phyloP scores from a whole-genome alignment of 1,140 invertebrate species.

The Drosophila parabipectinata region DNA sequence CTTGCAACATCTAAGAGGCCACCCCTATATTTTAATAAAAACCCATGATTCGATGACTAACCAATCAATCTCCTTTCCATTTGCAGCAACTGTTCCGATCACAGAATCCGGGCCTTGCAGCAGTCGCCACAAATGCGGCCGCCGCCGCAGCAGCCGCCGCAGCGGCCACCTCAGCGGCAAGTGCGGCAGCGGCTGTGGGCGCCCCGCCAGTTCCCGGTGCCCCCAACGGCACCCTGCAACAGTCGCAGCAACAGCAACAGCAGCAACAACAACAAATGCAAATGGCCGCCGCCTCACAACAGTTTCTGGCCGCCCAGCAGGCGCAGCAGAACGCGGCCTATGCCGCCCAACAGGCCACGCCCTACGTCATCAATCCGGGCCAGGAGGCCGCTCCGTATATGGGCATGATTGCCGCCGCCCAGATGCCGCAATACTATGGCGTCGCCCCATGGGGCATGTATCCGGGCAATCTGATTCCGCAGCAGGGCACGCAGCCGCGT shows the following conservation, averaged over 20 bases:
- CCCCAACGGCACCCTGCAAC: slow-evolving; percentile 85
- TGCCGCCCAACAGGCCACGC: slow-evolving; percentile 88
- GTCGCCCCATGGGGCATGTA: slow-evolving; percentile 93
- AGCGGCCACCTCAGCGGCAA: slow-evolving; percentile 88
- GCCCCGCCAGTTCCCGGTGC: slow-evolving; percentile 84
- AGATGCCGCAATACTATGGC: slow-evolving; percentile 92
- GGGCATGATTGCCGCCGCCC: slow-evolving; percentile 87
- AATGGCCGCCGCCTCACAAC: slow-evolving; percentile 86
- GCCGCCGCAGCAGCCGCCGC: slow-evolving; percentile 87
- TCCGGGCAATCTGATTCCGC: slow-evolving; percentile 90
- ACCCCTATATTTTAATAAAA: neutral
- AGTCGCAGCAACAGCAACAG: slow-evolving; percentile 85
- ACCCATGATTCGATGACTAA: slow-evolving; percentile 8
- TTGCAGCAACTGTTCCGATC: slow-evolving; percentile 93
- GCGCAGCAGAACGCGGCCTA: slow-evolving; percentile 84
- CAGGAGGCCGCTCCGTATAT: slow-evolving; percentile 86
- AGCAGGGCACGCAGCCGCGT: slow-evolving; percentile 88
- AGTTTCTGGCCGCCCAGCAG: slow-evolving; percentile 83
- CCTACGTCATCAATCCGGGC: slow-evolving; percentile 94
- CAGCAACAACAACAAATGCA: slow-evolving; percentile 86
- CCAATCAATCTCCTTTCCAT: slow-evolving; percentile 11
- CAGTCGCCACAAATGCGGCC: slow-evolving; percentile 88
- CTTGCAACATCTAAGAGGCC: slow-evolving; percentile 2
- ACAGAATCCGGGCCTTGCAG: slow-evolving; percentile 87
- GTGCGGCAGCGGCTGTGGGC: slow-evolving; percentile 88